Evolutionary conservation across 2,113 vertebrate genomes (phyloP).

Genomic region (Corvus hawaiiensis): DNA sequence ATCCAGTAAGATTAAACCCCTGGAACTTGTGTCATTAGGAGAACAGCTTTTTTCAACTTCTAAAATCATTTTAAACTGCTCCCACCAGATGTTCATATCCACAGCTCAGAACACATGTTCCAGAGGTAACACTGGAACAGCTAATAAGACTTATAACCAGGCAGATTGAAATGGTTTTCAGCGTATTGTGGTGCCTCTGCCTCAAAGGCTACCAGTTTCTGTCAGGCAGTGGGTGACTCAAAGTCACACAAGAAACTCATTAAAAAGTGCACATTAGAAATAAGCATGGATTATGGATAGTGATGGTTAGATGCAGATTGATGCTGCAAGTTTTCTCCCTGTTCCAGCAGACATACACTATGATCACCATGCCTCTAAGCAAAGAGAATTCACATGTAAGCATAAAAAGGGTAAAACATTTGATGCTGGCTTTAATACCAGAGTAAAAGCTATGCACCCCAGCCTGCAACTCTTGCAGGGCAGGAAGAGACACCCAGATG

Average conservation of each 20-base stretch:
- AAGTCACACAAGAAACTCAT: background rate
- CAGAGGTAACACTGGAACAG: background rate
- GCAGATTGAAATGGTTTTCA: background rate
- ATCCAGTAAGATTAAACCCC: background rate
- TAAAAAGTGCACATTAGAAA: background rate
- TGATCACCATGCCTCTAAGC: accelerated
- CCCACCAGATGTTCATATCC: conserved; percentile 5
- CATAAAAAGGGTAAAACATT: background rate
- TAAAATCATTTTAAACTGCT: conserved; percentile 5
- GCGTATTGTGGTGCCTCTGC: background rate
- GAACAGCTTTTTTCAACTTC: background rate
- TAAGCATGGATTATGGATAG: background rate
- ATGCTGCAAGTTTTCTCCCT: background rate
- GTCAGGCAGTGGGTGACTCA: background rate
- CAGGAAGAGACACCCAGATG: background rate
- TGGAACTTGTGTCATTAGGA: background rate
- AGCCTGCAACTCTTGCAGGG: background rate
- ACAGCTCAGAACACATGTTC: conserved; percentile 2
- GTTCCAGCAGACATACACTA: background rate
- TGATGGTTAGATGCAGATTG: background rate
- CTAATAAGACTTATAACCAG: background rate
- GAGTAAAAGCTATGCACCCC: background rate
- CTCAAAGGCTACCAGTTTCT: background rate
- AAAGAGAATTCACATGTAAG: background rate
- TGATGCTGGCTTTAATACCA: background rate